Base-by-base conservation (phyloP, 2,888 invertebrate species). In the Acleris sparsana region DNA sequence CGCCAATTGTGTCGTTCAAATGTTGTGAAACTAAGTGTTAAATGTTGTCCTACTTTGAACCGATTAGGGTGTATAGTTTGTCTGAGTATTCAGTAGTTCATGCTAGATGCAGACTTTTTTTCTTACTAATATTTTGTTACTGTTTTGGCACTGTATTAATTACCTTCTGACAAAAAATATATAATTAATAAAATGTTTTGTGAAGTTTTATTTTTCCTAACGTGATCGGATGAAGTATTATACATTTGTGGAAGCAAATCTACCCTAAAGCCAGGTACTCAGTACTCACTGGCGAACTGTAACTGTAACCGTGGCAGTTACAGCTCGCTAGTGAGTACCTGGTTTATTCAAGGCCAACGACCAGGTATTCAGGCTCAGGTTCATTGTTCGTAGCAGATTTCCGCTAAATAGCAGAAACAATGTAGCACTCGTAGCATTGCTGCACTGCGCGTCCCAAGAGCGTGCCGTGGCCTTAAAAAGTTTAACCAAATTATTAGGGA, bases 61-160 rank as follows among this genome's bases (percentile, higher is more conserved):
- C 74, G 77, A 75, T 74, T 86, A 85, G 86, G 80, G 76, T 80
- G 75, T 87, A 76, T 87, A 84, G 81, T 84, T 88, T 86, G 81
- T 82, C 83, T 84, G 84, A 81, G 80, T 86, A 84, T 83, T 85
- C 80, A 80, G 90, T 92, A 92, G 91, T 88, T 83, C 76, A 89
- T 88, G 92, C 92, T 92, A 92, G 92, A 87, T 91, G 90, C 92
- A 88, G 79, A 85, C 88, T 90, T 89, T 91, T 89, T 89, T 91
- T 89, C 88, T 85, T 90, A 91, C 92, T 92, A 92, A 92, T 92
- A 82, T 88, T 88, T 92, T 92, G 91, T 92, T 92, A 91, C 86
- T 90, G 90, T 91, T 91, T 92, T 89, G 91, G 92, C 92, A 92
- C 92, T 89, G 88, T 91, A 92, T 92, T 92, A 92, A 92, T 91